Evolutionary conservation across 2,797 vertebrate genomes (phyloP), one percentile per base, ranked within the genome.

Genomic region (Pipistrellus pygmaeus): DNA sequence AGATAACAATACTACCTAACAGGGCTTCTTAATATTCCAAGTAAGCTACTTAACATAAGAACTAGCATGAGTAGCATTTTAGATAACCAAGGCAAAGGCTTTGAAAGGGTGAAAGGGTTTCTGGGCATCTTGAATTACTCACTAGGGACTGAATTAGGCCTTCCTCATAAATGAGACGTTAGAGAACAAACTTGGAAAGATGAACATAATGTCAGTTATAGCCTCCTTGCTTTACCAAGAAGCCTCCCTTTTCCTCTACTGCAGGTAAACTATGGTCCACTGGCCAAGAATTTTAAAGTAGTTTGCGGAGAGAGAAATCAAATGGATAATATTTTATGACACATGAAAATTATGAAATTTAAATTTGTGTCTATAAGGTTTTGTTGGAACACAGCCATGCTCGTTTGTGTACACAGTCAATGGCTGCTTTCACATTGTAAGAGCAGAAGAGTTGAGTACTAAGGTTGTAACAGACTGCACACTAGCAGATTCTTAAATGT

Each of bases 91-190:
- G 46, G 17, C 8, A 62, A 25, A 90, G 41, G 20, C 17, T 14
- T 82, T 53, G 25, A 27, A 77, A 25, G 21, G 38, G 25, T 14
- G 4, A 66, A 94, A 64, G 15, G 17, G 38, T 32, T 76, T 93
- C 48, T 76, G 27, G 53, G 69, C 46, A 92, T 91, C 41, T n/a
- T 91, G 55, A 83, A 85, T 46, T 66, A 62, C 23, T 75, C 25
- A 93, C 0, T 21, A 85, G 30, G 62, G 25, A 78, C 17, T 83
- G 14, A 85, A 62, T 69, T 21, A 78, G 66, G 23, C 13, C 25
- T 78, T 57, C 2, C 20, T 75, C 23, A 27, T 75, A 60, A 75
- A n/a, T 12, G 3, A 89, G 14, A 13, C 23, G 9, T n/a, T 68
- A 46, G 44, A 89, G 14, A 81, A 83, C 12, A 71, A 84, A 87